phyloP scores from a whole-genome alignment of 2,797 vertebrate species.

The Oreochromis grahami region DNA sequence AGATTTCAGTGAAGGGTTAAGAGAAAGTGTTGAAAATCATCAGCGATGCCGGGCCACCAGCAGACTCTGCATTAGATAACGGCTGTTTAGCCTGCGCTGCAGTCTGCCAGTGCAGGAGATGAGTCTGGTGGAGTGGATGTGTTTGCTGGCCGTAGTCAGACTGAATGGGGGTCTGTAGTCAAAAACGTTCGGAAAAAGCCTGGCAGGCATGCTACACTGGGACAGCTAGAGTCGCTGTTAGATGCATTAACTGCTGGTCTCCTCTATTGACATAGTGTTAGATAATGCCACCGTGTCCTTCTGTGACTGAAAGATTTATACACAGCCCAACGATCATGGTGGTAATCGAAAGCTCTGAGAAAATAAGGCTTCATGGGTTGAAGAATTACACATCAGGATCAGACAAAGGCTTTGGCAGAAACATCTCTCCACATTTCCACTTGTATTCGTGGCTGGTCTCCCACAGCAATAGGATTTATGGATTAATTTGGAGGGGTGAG shows the following conservation, averaged over 20 bases:
- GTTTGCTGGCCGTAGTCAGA: slow-evolving; percentile 37
- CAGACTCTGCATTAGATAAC: slow-evolving; percentile 33
- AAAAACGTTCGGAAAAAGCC: slow-evolving; percentile 65
- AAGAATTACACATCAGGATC: slow-evolving; percentile 32
- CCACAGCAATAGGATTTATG: slow-evolving; percentile 8
- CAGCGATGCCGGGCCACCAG: slow-evolving; percentile 37
- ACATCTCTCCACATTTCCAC: slow-evolving; percentile 9
- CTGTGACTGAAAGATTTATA: slow-evolving; percentile 27
- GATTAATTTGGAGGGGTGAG: not conserved
- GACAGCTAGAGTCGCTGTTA: slow-evolving; percentile 29
- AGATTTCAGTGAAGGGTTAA: slow-evolving; percentile 19
- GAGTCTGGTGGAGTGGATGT: slow-evolving; percentile 45
- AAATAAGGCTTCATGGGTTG: not conserved
- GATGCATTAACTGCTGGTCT: slow-evolving; percentile 14
- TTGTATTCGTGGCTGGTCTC: slow-evolving; percentile 6
- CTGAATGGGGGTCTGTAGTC: slow-evolving; percentile 48
- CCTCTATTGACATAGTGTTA: slow-evolving; percentile 43
- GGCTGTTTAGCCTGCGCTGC: slow-evolving; percentile 55
- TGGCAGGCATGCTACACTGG: slow-evolving; percentile 53
- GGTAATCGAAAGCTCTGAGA: slow-evolving; percentile 28
- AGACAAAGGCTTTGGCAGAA: slow-evolving; percentile 32
- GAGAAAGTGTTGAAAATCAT: slow-evolving; percentile 11
- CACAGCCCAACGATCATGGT: slow-evolving; percentile 19
- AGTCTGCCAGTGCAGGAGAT: slow-evolving; percentile 39
- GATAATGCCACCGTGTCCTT: slow-evolving; percentile 23